A percentile compares a stretch with the other conserved stretches of the same genome.
Evolutionary conservation across 2,797 vertebrate genomes (phyloP).

Genomic region (Tragopan temminckii): DNA sequence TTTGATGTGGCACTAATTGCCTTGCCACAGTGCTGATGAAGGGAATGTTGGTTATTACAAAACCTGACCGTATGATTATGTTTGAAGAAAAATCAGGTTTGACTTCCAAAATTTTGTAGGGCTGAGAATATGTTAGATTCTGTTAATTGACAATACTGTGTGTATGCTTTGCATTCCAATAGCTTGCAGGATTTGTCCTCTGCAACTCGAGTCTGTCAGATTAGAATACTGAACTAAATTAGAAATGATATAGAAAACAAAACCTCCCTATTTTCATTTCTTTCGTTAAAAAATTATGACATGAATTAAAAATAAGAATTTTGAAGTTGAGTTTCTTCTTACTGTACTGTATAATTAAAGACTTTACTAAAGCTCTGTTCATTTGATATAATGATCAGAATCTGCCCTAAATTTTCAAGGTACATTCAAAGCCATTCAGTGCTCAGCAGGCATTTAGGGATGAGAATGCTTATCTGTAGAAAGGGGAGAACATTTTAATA

Average conservation of each 20-base stretch:
- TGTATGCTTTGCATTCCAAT: background rate
- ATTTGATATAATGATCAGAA: background rate
- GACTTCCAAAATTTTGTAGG: background rate
- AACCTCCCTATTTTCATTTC: background rate
- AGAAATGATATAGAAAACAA: too few species aligned
- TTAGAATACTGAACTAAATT: background rate
- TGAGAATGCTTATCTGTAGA: background rate
- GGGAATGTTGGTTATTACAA: background rate
- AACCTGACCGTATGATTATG: background rate
- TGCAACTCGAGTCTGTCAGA: background rate
- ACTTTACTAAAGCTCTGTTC: background rate
- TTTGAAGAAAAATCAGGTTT: background rate
- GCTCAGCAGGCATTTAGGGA: background rate
- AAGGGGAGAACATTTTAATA: background rate
- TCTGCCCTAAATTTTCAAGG: background rate
- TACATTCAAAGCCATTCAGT: background rate
- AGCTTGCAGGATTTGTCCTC: background rate
- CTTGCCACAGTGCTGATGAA: background rate
- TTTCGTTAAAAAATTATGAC: background rate
- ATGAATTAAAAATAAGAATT: background rate
- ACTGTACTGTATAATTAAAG: background rate
- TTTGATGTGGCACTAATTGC: background rate
- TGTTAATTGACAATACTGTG: background rate
- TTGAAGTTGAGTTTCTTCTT: background rate
- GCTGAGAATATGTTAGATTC: background rate